phyloP scores from a whole-genome alignment of 2,113 vertebrate genomes.

The Limanda limanda region DNA sequence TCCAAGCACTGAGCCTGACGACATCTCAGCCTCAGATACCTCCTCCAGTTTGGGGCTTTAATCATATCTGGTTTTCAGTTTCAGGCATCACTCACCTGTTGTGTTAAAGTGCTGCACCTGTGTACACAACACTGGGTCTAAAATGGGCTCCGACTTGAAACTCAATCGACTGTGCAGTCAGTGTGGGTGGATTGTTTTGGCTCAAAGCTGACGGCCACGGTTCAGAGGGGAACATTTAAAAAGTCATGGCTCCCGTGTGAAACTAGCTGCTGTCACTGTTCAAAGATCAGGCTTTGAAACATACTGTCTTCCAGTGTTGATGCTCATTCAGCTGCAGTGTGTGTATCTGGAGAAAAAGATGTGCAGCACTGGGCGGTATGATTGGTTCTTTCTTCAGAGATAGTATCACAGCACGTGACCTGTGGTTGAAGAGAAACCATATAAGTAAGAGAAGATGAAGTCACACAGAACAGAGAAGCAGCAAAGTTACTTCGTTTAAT shows the following conservation, averaged over 20 bases:
- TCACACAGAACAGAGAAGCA: constrained; percentile 9
- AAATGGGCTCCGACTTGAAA: constrained; percentile 28
- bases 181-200: constrained; percentile 50
- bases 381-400: background rate
- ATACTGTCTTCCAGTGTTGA: background rate
- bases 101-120: constrained; percentile 52
- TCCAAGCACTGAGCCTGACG: background rate
- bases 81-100: constrained; percentile 35
- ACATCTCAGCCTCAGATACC: no score
- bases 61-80: constrained; percentile 53
- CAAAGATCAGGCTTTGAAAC: background rate
- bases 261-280: background rate
- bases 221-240: background rate
- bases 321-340: background rate
- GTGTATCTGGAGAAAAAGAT: background rate
- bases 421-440: constrained; percentile 64
- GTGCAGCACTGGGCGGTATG: background rate
- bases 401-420: constrained; percentile 46
- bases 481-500: background rate
- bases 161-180: constrained; percentile 27
- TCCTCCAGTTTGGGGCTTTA: constrained; percentile 9
- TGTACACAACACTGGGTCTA: constrained; percentile 23
- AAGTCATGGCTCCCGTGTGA: background rate
- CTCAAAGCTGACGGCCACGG: background rate
- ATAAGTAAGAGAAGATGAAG: constrained; percentile 57